Conservation (phyloP, 2,888 invertebrate genomes). For the Schrankia costaestrigalis region DNA sequence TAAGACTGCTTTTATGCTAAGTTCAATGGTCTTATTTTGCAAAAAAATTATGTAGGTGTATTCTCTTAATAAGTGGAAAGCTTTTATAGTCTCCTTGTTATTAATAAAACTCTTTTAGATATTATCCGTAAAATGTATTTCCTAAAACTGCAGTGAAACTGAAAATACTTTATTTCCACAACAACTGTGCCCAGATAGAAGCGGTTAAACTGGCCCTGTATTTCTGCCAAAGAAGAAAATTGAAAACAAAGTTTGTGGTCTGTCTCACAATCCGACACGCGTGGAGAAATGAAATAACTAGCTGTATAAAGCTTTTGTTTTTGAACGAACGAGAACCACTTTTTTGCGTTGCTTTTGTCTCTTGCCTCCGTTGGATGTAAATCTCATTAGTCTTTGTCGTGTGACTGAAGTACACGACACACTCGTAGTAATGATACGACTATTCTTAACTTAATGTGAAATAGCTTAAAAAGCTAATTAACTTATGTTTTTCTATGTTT, state of each 20-base stretch:
- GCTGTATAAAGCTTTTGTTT: slow-evolving; percentile 27
- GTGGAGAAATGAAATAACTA: slow-evolving; percentile 45
- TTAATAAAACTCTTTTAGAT: no score
- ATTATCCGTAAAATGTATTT: no score
- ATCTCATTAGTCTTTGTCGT: slow-evolving; percentile 56
- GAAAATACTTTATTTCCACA: no score
- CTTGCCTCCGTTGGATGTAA: slow-evolving; percentile 43
- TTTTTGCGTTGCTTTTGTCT: slow-evolving; percentile 43
- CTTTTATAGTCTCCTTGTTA: no score
- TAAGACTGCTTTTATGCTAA: no score
- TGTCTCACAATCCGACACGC: slow-evolving; percentile 38
- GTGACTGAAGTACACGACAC: slow-evolving; percentile 30
- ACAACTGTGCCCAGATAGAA: slow-evolving; percentile 24
- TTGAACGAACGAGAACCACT: slow-evolving; percentile 23
- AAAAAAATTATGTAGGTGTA: no score
- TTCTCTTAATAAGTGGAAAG: no score
- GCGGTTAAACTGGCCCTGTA: slow-evolving; percentile 13
- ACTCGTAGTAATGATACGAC: slow-evolving; percentile 19
- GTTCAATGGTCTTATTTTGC: no score
- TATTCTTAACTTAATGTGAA: slow-evolving; percentile 20
- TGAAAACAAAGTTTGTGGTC: slow-evolving; percentile 47
- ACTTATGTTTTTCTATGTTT: no score
- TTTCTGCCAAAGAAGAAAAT: slow-evolving; percentile 37
- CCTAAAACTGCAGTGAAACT: no score
- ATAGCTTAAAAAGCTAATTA: no score